These are phyloP conservation scores for Eupsilia transversa DNA, from an alignment of 2,888 invertebrate species.

Conservation along the genomic window DNA sequence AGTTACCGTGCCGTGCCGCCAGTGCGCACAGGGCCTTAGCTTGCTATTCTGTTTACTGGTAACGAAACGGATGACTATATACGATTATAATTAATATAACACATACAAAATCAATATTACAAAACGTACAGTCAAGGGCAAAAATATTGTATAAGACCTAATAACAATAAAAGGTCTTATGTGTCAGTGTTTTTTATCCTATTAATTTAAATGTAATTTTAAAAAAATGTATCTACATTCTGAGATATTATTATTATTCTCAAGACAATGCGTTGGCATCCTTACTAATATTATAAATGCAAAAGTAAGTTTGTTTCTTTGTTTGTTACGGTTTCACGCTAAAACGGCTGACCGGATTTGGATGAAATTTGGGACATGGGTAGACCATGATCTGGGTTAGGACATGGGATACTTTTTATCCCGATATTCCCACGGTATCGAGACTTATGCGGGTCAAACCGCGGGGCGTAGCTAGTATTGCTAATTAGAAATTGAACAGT, in stretches of 20 bases:
- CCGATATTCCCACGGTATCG: too few relatives aligned
- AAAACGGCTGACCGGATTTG: too few relatives aligned
- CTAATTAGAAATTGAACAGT: not conserved
- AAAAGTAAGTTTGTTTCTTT: too few relatives aligned
- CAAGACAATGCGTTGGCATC: not conserved
- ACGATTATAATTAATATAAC: not conserved
- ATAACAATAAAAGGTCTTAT: not conserved
- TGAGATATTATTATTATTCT: not conserved
- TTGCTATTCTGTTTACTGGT: constrained; percentile 24
- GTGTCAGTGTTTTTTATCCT: too few relatives aligned
- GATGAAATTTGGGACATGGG: too few relatives aligned
- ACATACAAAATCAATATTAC: not conserved
- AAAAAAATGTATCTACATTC: not conserved
- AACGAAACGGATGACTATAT: constrained; percentile 17
- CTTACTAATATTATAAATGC: too few relatives aligned
- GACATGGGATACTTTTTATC: too few relatives aligned
- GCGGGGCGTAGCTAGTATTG: too few relatives aligned
- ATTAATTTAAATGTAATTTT: not conserved
- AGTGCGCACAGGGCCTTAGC: not conserved
- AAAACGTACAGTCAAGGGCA: not conserved
- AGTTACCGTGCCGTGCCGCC: too few relatives aligned
- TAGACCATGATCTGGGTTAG: too few relatives aligned
- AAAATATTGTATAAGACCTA: not conserved
- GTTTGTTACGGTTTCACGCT: too few relatives aligned
- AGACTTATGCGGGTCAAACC: too few relatives aligned